Evolutionary conservation across 1,140 invertebrate genomes (phyloP).

Genomic region (Maniola jurtina): DNA sequence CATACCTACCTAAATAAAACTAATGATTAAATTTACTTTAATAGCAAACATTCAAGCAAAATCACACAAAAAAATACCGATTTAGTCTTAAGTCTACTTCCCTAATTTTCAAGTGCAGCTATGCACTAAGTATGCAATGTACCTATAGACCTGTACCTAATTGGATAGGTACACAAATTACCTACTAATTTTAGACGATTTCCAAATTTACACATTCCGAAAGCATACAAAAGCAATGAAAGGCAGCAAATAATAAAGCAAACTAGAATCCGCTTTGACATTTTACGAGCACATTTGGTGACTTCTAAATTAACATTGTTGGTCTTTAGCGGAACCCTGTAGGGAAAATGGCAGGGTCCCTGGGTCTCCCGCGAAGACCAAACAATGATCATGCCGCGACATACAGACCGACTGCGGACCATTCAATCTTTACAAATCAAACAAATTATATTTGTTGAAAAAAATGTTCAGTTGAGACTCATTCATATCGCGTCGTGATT

Average conservation of each 20-base stretch:
- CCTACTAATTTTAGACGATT: not conserved
- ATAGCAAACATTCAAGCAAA: no score
- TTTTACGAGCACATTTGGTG: slow-evolving; percentile 61
- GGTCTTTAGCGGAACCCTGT: slow-evolving; percentile 72
- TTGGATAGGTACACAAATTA: not conserved
- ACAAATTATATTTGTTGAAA: slow-evolving; percentile 73
- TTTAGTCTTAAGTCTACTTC: no score
- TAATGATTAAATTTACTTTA: not conserved
- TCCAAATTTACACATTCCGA: slow-evolving; percentile 4
- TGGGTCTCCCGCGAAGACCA: slow-evolving; percentile 63
- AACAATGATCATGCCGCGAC: slow-evolving; percentile 61
- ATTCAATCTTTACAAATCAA: slow-evolving; percentile 75
- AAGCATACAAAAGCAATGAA: slow-evolving; percentile 1
- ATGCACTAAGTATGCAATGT: no score
- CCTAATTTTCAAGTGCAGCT: no score
- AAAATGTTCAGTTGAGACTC: slow-evolving; percentile 44
- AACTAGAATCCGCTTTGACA: slow-evolving; percentile 47
- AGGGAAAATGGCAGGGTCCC: slow-evolving; percentile 69
- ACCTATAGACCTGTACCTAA: no score
- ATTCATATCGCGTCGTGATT: slow-evolving; percentile 35
- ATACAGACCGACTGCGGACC: slow-evolving; percentile 53
- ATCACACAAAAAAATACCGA: no score
- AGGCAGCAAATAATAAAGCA: slow-evolving; percentile 28
- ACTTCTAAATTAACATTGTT: slow-evolving; percentile 66
- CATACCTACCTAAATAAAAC: not conserved